A percentile compares a stretch with the other conserved stretches of the same genome.
phyloP scores from a whole-genome alignment of 2,888 invertebrate genomes.

The Drosophila trichaetosa region DNA sequence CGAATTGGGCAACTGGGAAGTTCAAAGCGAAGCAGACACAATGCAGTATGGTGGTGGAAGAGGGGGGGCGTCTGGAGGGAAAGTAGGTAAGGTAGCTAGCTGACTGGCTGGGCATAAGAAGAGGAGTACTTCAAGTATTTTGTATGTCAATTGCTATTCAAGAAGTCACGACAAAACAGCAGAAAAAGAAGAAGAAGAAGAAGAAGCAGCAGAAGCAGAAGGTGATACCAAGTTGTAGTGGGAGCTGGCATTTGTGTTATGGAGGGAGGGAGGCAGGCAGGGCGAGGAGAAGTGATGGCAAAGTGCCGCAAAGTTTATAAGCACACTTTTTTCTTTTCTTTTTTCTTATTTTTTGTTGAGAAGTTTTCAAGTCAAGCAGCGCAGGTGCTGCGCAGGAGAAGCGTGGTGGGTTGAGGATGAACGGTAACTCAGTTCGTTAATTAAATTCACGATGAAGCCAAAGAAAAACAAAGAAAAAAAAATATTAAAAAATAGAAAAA shows the following conservation, averaged over 20 bases:
- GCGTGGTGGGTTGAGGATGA: background rate
- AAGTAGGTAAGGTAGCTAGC: conserved; percentile 30
- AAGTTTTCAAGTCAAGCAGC: conserved; percentile 44
- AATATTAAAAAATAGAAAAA: background rate
- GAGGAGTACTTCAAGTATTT: conserved; percentile 66
- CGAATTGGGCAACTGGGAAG: conserved; percentile 48
- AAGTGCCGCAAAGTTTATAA: conserved; percentile 57
- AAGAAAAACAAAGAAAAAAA: conserved; percentile 9
- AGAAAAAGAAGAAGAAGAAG: conserved; percentile 2
- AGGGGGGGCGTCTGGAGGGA: background rate
- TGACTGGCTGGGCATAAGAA: conserved; percentile 18
- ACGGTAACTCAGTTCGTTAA: conserved; percentile 54
- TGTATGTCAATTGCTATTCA: conserved; percentile 79
- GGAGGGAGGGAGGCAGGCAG: background rate
- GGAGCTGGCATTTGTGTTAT: conserved; percentile 10
- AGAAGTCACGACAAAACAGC: conserved; percentile 69
- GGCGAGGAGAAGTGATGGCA: background rate
- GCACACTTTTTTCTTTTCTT: conserved; percentile 17
- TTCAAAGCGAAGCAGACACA: conserved; percentile 3
- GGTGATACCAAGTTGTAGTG: conserved; percentile 19
- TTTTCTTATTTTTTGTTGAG: background rate
- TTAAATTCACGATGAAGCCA: conserved; percentile 50
- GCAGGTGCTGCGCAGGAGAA: background rate
- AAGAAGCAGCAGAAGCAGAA: conserved; percentile 10
- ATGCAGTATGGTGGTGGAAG: fast-evolving